These are phyloP conservation scores for Leptinotarsa rubiginosa DNA, from an alignment of 2,888 invertebrate genomes.

Conservation along the genomic window DNA sequence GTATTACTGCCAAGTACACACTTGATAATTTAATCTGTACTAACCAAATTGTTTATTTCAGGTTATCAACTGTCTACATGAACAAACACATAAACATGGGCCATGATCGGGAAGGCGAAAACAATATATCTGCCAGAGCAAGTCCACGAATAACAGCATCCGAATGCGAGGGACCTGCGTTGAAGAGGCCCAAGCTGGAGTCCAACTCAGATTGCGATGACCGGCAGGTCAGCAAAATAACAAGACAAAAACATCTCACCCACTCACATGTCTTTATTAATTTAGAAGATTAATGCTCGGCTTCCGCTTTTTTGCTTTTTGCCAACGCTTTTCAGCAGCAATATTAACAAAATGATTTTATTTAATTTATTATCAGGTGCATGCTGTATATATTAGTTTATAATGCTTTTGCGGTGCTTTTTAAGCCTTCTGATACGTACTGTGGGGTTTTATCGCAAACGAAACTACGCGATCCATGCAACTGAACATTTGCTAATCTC, in stretches of 20 bases:
- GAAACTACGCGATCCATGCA: background rate
- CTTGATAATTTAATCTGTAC: too few species aligned
- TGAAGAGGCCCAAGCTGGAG: conserved; percentile 61
- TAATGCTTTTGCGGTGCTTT: conserved; percentile 41
- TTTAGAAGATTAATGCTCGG: conserved; percentile 57
- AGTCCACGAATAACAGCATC: conserved; percentile 53
- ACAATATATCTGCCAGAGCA: conserved; percentile 50
- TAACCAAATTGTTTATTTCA: conserved; percentile 41
- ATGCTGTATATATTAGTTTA: conserved; percentile 40
- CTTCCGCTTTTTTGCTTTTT: conserved; percentile 39
- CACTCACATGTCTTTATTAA: conserved; percentile 57
- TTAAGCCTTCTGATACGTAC: conserved; percentile 34
- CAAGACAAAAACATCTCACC: conserved; percentile 52
- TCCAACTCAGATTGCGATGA: conserved; percentile 60
- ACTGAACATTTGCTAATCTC: too few species aligned
- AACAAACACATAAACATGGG: conserved; percentile 54
- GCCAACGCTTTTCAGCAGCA: conserved; percentile 25
- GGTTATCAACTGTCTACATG: conserved; percentile 61
- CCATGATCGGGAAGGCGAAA: conserved; percentile 57
- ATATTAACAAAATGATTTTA: conserved; percentile 23
- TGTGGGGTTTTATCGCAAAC: background rate
- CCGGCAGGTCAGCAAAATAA: conserved; percentile 64
- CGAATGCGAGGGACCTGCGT: conserved; percentile 51
- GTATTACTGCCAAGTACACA: too few species aligned
- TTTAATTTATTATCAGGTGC: conserved; percentile 34